Evolutionary conservation across 2,888 invertebrate species (phyloP).

Genomic region (Chrysodeixis includens): DNA sequence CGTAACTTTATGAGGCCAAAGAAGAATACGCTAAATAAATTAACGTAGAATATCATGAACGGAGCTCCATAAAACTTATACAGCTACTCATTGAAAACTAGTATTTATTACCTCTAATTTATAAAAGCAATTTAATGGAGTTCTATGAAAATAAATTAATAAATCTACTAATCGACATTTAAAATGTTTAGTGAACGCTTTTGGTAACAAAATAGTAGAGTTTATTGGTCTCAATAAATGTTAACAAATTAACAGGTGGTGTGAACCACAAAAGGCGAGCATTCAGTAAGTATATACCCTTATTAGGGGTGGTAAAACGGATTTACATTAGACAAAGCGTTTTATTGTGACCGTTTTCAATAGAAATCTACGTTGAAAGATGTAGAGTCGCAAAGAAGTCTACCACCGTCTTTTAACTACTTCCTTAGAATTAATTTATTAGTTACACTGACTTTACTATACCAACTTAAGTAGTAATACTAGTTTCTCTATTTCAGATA

Average conservation of each 20-base stretch:
- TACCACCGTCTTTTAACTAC: background rate
- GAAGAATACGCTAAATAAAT: slow-evolving; percentile 18
- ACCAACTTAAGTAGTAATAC: background rate
- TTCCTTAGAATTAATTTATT: background rate
- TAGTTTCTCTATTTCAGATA: background rate
- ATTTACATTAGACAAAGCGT: slow-evolving; percentile 48
- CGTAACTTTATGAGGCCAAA: slow-evolving; percentile 10
- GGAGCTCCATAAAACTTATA: slow-evolving; percentile 7
- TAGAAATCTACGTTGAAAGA: background rate
- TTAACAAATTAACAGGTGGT: slow-evolving; percentile 51
- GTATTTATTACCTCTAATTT: slow-evolving; percentile 10
- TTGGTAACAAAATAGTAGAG: slow-evolving; percentile 15
- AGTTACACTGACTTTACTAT: background rate
- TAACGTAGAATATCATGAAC: background rate
- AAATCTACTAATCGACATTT: slow-evolving; percentile 27
- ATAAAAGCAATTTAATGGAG: slow-evolving; percentile 15
- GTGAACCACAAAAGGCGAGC: slow-evolving; percentile 39
- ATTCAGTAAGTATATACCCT: slow-evolving; percentile 47
- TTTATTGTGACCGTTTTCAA: slow-evolving; percentile 5
- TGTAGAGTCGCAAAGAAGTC: slow-evolving; percentile 21
- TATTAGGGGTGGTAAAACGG: slow-evolving; percentile 46
- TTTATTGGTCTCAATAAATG: slow-evolving; percentile 51
- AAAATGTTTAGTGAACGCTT: slow-evolving; percentile 22
- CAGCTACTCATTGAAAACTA: background rate
- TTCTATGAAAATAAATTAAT: slow-evolving; percentile 35